These are phyloP conservation scores for Dynastes hyllus DNA, from an alignment of 2,888 invertebrate genomes.

Conservation along the genomic window DNA sequence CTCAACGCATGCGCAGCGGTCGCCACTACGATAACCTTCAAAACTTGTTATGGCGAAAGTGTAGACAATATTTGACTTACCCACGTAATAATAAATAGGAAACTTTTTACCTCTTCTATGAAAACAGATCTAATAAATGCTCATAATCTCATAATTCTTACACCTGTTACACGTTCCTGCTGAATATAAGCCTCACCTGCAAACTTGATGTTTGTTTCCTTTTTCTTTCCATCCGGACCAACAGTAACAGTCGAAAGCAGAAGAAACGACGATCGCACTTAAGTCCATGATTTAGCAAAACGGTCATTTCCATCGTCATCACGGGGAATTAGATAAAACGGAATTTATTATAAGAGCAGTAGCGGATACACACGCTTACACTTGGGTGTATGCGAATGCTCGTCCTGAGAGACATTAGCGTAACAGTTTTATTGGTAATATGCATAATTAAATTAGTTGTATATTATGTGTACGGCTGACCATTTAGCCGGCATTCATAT, in stretches of 20 bases:
- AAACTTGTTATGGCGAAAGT: too few species aligned
- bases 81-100: too few species aligned
- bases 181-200: too few species aligned
- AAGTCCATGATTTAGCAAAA: slow-evolving; percentile 16
- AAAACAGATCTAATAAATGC: too few species aligned
- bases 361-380: not conserved
- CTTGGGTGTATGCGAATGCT: not conserved
- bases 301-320: not conserved
- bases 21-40: too few species aligned
- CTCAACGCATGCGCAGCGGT: too few species aligned
- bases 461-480: slow-evolving; percentile 9
- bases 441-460: slow-evolving; percentile 17
- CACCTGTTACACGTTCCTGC: too few species aligned
- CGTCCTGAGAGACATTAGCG: slow-evolving; percentile 6
- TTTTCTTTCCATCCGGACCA: too few species aligned
- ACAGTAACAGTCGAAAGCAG: not conserved
- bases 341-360: slow-evolving; percentile 7
- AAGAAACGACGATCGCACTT: not conserved
- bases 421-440: slow-evolving; percentile 22
- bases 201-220: too few species aligned
- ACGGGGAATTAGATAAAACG: slow-evolving; percentile 5
- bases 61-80: too few species aligned
- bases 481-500: not conserved
- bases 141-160: too few species aligned
- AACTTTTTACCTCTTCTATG: too few species aligned